Base-by-base conservation (phyloP, 2,797 vertebrate genomes). In the Todus mexicanus region DNA sequence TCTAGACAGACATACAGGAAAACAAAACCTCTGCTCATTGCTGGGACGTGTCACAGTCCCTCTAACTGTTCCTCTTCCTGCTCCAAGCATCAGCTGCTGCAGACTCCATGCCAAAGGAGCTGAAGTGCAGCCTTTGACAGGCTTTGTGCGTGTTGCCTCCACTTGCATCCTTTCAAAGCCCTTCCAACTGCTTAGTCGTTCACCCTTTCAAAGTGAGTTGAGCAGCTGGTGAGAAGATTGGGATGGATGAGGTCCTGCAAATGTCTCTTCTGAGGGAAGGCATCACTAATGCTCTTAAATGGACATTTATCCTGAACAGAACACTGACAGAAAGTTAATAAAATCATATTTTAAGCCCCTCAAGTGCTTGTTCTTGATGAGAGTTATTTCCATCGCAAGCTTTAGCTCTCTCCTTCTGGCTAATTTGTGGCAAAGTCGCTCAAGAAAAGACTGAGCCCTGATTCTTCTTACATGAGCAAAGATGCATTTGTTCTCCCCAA, bases 31-130 rank as follows among this genome's bases (percentile, higher is more conserved):
- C 42, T 65, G 94, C 90, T 93, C 68, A 63, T 84, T 38, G 11
- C 77, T 84, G 82, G 85, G 88, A 77, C 53, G 38, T 94, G 92
- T 48, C 93, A 73, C 91, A 94, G 92, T 80, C 85, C 85, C 66
- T 83, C 51, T 66, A n/a, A 1, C 22, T 56, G 21, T 84, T 96
- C 86, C 59, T 15, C 8, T 27, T 63, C 75, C 38, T 79, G 47
- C 37, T 89, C 57, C 6, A 37, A 96, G 97, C 94, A 79, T 48
- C 72, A 45, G 47, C 76, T 91, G 20, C 65, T 89, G 48, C 76
- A 43, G 29, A 21, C 59, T 72, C 72, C 27, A 10, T 69, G 87
- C 57, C 73, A 43, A 79, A 93, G 84, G 93, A 77, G 91, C 57
- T 90, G 84, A 94, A 96, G 87, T 25, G 73, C 73, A 86, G 72